Conservation (phyloP, 2,797 vertebrate species). For the Acanthurus leucopareius region DNA sequence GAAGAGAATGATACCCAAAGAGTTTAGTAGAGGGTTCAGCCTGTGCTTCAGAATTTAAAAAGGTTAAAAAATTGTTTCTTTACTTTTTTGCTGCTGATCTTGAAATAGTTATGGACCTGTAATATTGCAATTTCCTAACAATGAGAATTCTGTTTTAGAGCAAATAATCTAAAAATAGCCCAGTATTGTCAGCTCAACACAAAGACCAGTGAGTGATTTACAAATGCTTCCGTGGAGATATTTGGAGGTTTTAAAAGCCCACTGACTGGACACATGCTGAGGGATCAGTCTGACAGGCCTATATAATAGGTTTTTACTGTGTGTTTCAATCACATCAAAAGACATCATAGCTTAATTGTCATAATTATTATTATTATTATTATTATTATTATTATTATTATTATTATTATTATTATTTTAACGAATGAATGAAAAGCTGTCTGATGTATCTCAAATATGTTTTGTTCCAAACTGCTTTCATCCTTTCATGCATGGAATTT, state of each 20-base stretch:
- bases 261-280: neutral
- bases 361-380: no score
- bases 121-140: neutral
- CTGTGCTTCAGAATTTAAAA: no score
- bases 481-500: neutral
- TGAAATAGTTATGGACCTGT: no score
- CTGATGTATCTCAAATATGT: neutral
- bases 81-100: no score
- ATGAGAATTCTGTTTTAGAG: neutral
- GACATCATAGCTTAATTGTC: neutral
- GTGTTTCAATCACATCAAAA: conserved; percentile 5
- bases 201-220: neutral
- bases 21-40: no score
- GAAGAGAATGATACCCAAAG: no score
- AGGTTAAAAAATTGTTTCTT: no score
- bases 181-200: neutral
- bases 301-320: neutral
- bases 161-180: neutral
- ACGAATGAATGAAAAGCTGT: neutral
- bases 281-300: neutral
- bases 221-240: no score
- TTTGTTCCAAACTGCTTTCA: neutral
- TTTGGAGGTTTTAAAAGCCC: neutral
- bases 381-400: no score
- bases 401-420: no score